These are phyloP conservation scores for Potamilus streckersoni DNA, from an alignment of 1,140 invertebrate genomes.

Conservation along the genomic window DNA sequence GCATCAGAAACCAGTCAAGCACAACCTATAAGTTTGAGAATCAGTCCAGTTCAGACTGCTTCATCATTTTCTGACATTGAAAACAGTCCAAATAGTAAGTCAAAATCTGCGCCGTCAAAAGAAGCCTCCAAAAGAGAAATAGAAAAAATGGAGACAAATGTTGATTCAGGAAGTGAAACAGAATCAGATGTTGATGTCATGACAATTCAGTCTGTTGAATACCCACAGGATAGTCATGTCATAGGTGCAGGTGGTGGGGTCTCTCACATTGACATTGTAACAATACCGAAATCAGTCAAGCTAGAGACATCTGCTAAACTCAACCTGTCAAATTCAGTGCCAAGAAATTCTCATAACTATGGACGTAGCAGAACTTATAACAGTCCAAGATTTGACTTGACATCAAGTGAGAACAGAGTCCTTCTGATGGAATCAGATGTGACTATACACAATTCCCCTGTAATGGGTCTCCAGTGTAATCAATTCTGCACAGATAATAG, in stretches of 20 bases:
- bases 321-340: conserved; percentile 1
- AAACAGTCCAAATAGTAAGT: too few relatives aligned
- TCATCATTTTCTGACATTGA: too few relatives aligned
- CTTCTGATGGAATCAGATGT: neutral
- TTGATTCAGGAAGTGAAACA: conserved; percentile 4
- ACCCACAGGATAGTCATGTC: neutral
- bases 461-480: neutral
- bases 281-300: neutral
- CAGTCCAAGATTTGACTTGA: neutral
- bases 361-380: neutral
- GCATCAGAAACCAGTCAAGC: neutral
- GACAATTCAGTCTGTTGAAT: conserved; percentile 4
- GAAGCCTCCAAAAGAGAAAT: too few relatives aligned
- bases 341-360: neutral
- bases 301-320: conserved; percentile 3
- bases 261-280: neutral
- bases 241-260: neutral
- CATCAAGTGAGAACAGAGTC: neutral
- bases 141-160: too few relatives aligned
- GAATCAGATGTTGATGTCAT: conserved; percentile 17
- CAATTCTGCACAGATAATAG: neutral
- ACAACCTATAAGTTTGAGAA: too few relatives aligned
- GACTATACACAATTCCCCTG: neutral
- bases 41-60: too few relatives aligned
- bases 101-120: too few relatives aligned